Evolutionary conservation across 2,797 vertebrate genomes (phyloP).

Genomic region (Urocyon cinereoargenteus): DNA sequence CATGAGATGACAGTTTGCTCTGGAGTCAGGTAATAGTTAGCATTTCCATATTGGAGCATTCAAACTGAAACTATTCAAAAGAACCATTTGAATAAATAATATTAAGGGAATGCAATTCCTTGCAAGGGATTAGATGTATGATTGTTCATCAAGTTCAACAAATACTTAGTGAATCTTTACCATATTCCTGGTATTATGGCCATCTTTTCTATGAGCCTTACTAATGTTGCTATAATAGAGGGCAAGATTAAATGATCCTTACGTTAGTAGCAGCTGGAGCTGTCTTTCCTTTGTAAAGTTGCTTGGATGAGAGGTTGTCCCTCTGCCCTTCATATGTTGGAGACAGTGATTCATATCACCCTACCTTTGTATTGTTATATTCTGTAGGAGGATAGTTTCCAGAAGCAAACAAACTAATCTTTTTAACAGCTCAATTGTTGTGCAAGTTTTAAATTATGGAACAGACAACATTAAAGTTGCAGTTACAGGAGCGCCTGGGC

Average conservation of each 20-base stretch:
- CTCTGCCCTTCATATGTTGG: background rate
- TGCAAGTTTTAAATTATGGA: conserved; percentile 54
- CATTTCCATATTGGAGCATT: background rate
- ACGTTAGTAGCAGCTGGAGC: background rate
- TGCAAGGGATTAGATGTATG: background rate
- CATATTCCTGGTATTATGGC: background rate
- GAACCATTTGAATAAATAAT: conserved; percentile 47
- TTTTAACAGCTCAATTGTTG: background rate
- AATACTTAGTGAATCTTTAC: conserved; percentile 41
- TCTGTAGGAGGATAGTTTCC: conserved; percentile 35
- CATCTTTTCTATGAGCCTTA: background rate
- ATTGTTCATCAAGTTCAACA: conserved; percentile 18
- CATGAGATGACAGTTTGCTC: background rate
- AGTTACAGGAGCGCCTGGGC: background rate
- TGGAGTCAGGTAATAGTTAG: background rate
- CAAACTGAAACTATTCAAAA: background rate
- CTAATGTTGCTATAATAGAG: background rate
- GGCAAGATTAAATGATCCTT: background rate
- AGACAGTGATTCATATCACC: background rate
- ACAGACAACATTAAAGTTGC: background rate
- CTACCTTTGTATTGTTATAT: background rate
- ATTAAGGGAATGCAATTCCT: conserved; percentile 24
- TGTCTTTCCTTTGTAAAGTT: conserved; percentile 32
- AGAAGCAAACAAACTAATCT: background rate
- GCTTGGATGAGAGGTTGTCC: conserved; percentile 17